A percentile compares a stretch with the other conserved stretches of the same genome.
These are phyloP conservation scores for Cnemophilus loriae DNA, from an alignment of 2,113 vertebrate species.

Conservation along the genomic window DNA sequence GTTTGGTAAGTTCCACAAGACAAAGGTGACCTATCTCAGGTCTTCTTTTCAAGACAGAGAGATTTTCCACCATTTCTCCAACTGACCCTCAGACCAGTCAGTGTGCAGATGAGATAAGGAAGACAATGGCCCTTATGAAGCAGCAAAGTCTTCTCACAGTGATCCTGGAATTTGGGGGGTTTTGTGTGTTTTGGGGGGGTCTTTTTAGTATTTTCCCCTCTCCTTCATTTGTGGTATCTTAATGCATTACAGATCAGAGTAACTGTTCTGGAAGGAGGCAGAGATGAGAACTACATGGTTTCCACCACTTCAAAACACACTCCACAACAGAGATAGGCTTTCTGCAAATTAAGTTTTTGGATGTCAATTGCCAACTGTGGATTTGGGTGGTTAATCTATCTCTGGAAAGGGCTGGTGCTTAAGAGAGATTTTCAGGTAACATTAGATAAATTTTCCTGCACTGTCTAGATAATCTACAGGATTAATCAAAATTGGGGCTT, in stretches of 20 bases:
- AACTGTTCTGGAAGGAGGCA: background rate
- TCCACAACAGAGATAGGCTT: background rate
- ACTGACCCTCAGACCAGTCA: background rate
- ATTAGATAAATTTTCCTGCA: background rate
- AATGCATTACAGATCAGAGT: background rate
- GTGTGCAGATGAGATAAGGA: background rate
- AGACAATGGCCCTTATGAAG: background rate
- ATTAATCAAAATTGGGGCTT: background rate
- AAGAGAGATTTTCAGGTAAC: background rate
- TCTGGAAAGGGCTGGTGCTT: background rate
- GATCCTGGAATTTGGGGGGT: background rate
- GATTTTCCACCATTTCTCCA: background rate
- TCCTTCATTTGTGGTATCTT: background rate
- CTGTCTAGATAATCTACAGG: background rate
- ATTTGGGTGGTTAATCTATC: background rate
- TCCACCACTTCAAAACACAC: background rate
- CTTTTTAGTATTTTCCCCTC: background rate
- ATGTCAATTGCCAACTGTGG: background rate
- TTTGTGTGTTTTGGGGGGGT: rapidly evolving
- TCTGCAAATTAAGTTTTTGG: background rate
- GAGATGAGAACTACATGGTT: background rate
- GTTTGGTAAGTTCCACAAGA: background rate
- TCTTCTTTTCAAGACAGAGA: background rate
- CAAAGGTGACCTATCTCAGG: background rate
- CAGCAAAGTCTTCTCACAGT: background rate